Evolutionary conservation across 2,113 vertebrate species (phyloP), one percentile per base, ranked within the genome.

Genomic region (Sebastes schlegelii): DNA sequence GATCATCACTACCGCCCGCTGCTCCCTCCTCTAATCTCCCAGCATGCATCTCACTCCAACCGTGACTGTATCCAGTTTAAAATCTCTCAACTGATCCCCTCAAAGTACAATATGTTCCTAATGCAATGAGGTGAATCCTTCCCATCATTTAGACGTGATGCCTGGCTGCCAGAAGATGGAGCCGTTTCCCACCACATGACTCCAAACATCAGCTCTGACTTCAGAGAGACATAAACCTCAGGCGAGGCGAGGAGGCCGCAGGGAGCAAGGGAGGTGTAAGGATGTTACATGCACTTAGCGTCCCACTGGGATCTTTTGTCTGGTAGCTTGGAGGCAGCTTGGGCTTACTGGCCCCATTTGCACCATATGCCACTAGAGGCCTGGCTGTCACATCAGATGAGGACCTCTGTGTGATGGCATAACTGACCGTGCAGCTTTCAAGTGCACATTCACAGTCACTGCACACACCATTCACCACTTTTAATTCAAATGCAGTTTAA

Each of bases 241-340:
- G 57, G 57, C n/a, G 9, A 10, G 69, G 60, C 74, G 19, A 51
- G 66, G 45, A 26, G 43, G 23, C 72, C 8, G n/a, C 74, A 83
- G 77, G 49, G 81, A 17, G 71, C 58, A 26, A 34, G 66, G 78
- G 80, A 84, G 46, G 77, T 86, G 65, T 81, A 82, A 83, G 84
- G 77, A 89, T 75, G 91, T 91, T 92, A 75, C 66, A 80, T 57
- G 85, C 81, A 78, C 85, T 93, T 86, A 77, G 66, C 11, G 46
- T 74, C 91, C 90, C 77, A 88, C 84, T 89, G 88, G 86, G 89
- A 54, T 83, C 88, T 88, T 93, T 93, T 94, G 94, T 94, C 79
- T 88, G 65, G 60, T 65, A 78, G 85, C 80, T 84, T 57, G 79
- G 70, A 80, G 79, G 81, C 83, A 86, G 86, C 76, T 86, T 89